Base-by-base conservation (phyloP, 1,140 invertebrate species). In the Leptoteleia sp. region DNA sequence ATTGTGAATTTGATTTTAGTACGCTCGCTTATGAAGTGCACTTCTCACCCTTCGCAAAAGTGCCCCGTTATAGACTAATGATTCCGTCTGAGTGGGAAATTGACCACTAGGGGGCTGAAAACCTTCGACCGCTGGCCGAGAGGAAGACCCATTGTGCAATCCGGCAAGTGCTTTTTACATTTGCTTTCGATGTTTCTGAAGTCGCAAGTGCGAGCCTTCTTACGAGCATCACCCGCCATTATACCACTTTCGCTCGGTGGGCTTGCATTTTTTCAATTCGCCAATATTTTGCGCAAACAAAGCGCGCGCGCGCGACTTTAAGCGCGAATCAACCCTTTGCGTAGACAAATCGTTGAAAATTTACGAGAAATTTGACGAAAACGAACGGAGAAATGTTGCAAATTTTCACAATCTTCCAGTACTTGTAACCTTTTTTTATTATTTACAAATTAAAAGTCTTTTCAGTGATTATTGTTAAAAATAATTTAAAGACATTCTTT, bases 1-100 rank as follows among this genome's bases (percentile, higher is more conserved):
- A 81, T 85, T 76, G 78, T 78, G 77, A 84, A 73, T 84, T 84
- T 84, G 71, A 79, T 81, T 82, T 82, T 73, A 83, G 61, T 76
- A 78, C 43, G 38, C 80, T 65, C 59, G 70, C 48, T 81, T 83
- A 82, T 83, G 80, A 79, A 85, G 83, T 86, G 79, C 78, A 81
- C 83, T 85, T 83, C 76, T 81, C 73, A 70, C 67, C 70, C 68
- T 81, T 72, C 61, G 81, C 71, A 43, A 76, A 81, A 81, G 80
- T 81, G 62, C 82, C 57, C 73, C 70, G 76, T 55, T 61, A 79
- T 82, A 82, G 84, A 82, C 83, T 86, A 87, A 85, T 85, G 82
- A 85, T 85, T 87, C 80, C 64, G 86, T 87, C 86, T 88, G 86
- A 88, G 86, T 85, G 83, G 86, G 80, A 87, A 88, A 87, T 87